Evolutionary conservation across 1,140 invertebrate species (phyloP).

Genomic region (Berghia stephanieae): DNA sequence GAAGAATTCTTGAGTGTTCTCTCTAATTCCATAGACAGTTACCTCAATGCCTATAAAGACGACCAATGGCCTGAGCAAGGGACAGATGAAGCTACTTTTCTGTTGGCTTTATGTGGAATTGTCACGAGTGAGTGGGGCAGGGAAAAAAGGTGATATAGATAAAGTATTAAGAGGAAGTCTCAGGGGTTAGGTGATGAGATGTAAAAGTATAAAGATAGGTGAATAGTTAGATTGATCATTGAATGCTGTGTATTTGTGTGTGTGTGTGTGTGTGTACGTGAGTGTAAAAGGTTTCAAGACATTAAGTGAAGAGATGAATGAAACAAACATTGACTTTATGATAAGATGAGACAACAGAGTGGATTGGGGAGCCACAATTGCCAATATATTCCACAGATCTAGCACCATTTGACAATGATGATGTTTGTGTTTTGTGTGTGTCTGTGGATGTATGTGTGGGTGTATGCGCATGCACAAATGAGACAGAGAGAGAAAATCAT

Average conservation of each 20-base stretch:
- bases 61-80: conserved; percentile 47
- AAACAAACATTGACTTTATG: too few species aligned
- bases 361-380: too few species aligned
- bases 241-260: too few species aligned
- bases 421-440: too few species aligned
- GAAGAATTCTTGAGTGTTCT: conserved; percentile 52
- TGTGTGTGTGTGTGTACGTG: conserved; percentile 4
- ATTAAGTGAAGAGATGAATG: not conserved
- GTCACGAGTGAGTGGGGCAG: conserved; percentile 50
- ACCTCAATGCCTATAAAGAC: conserved; percentile 48
- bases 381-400: too few species aligned
- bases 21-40: conserved; percentile 51
- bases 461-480: too few species aligned
- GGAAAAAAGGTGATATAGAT: not conserved
- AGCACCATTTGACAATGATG: too few species aligned
- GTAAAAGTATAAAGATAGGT: not conserved
- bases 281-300: not conserved
- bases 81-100: conserved; percentile 52
- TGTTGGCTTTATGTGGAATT: conserved; percentile 55
- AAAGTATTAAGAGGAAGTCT: too few species aligned
- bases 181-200: not conserved
- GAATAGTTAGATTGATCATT: too few species aligned
- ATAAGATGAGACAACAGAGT: too few species aligned
- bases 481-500: too few species aligned
- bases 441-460: too few species aligned